Evolutionary conservation across 2,797 vertebrate genomes (phyloP).

Genomic region (Nyctalus aviator): DNA sequence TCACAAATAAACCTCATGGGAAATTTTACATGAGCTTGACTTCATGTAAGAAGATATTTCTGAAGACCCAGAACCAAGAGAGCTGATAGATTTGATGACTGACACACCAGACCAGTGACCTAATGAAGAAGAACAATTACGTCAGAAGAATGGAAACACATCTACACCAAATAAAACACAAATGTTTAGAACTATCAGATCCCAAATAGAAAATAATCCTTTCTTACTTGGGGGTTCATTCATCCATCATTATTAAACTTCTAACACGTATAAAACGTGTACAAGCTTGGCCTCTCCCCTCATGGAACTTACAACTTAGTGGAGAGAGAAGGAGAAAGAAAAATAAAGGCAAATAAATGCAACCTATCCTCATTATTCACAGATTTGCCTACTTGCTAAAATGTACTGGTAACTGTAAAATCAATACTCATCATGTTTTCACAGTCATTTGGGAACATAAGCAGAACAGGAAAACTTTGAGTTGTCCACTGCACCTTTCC

Average conservation of each 20-base stretch:
- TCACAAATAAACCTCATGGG: background rate
- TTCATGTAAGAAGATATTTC: background rate
- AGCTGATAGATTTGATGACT: background rate
- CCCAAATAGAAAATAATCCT: background rate
- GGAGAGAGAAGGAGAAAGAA: background rate
- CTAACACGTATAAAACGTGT: background rate
- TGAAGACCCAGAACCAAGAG: background rate
- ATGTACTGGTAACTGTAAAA: slow-evolving; percentile 25
- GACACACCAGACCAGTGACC: background rate
- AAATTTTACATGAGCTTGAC: background rate
- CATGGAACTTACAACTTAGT: background rate
- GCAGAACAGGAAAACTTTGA: background rate
- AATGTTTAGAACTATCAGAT: background rate
- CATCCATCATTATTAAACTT: background rate
- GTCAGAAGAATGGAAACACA: background rate
- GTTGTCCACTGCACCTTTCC: background rate
- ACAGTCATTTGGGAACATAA: background rate
- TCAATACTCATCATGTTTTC: background rate
- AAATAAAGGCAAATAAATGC: background rate
- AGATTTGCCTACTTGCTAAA: background rate
- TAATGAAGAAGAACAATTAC: background rate
- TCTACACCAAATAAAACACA: background rate
- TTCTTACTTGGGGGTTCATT: background rate
- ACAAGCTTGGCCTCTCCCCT: background rate
- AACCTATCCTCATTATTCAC: background rate